Evolutionary conservation across 2,888 invertebrate species (phyloP).

Genomic region (Mythimna impura): DNA sequence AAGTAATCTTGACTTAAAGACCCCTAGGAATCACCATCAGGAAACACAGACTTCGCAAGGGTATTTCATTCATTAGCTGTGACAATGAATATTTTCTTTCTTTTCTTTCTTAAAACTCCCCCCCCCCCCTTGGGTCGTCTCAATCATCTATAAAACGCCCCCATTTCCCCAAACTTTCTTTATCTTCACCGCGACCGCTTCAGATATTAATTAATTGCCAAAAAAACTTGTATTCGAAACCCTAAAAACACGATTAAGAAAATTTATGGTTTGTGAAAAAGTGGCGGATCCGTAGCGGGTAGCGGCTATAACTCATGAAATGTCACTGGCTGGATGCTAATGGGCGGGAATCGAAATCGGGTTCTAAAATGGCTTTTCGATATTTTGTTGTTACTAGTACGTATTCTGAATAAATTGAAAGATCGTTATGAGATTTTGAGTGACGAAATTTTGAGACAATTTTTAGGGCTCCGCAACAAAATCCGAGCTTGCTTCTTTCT

Average conservation of each 20-base stretch:
- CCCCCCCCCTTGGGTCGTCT: neutral
- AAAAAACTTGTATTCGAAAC: conserved; percentile 47
- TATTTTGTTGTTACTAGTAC: conserved; percentile 49
- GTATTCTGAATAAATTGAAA: conserved; percentile 34
- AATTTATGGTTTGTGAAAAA: conserved; percentile 60
- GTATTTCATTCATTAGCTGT: no score
- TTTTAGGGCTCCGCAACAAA: neutral
- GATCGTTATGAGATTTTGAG: conserved; percentile 25
- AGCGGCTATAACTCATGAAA: conserved; percentile 57
- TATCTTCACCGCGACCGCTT: conserved; percentile 24
- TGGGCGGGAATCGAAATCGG: conserved; percentile 57
- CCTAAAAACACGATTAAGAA: conserved; percentile 54
- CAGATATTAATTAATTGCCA: conserved; percentile 54
- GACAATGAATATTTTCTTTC: no score
- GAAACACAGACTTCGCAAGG: no score
- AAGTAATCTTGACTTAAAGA: no score
- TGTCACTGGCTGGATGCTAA: conserved; percentile 51
- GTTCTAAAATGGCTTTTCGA: conserved; percentile 63
- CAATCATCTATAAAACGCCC: conserved; percentile 11
- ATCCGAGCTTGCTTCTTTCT: no score
- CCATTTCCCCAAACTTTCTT: conserved; percentile 14
- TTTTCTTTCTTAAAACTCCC: no score
- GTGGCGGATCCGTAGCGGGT: conserved; percentile 28
- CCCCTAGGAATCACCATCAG: no score
- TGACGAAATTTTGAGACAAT: neutral